Percentiles rank a stretch among this genome's conserved stretches.
phyloP scores from a whole-genome alignment of 1,140 invertebrate species.

The Venturia canescens region DNA sequence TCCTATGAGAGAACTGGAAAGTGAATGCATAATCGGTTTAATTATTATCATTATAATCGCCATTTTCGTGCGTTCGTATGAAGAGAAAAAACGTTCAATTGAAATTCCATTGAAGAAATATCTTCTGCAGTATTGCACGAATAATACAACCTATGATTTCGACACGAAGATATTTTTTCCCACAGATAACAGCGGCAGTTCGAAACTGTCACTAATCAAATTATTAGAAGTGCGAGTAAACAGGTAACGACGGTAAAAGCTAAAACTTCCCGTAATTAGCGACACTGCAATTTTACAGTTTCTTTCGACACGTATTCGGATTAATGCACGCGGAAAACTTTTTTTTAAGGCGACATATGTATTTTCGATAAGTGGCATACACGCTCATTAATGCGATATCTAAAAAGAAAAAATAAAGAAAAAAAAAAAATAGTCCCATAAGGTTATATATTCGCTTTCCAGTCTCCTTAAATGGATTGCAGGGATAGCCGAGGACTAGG shows the following conservation, averaged over 20 bases:
- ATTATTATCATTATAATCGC: neutral
- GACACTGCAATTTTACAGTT: neutral
- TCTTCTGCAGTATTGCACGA: too few species aligned
- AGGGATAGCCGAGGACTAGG: constrained; percentile 17
- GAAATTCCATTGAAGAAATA: neutral
- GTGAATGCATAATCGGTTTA: constrained; percentile 7
- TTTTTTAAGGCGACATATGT: neutral
- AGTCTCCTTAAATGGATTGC: constrained; percentile 11
- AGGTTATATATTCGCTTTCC: constrained; percentile 30
- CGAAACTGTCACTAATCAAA: too few species aligned
- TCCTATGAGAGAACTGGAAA: constrained; percentile 6
- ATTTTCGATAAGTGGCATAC: neutral
- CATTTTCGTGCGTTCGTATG: neutral
- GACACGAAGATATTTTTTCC: too few species aligned
- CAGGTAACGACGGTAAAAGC: neutral
- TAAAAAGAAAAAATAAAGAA: neutral
- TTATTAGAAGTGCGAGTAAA: neutral
- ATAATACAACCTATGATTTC: neutral
- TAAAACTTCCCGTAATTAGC: neutral
- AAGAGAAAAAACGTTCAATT: neutral
- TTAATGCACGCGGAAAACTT: neutral
- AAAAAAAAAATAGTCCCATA: neutral
- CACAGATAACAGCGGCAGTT: neutral
- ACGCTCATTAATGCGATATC: constrained; percentile 11
- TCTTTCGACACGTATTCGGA: neutral